A percentile compares a stretch with the other conserved stretches of the same genome.
These are phyloP conservation scores for Numida meleagris DNA, from an alignment of 2,113 vertebrate species.

Conservation along the genomic window DNA sequence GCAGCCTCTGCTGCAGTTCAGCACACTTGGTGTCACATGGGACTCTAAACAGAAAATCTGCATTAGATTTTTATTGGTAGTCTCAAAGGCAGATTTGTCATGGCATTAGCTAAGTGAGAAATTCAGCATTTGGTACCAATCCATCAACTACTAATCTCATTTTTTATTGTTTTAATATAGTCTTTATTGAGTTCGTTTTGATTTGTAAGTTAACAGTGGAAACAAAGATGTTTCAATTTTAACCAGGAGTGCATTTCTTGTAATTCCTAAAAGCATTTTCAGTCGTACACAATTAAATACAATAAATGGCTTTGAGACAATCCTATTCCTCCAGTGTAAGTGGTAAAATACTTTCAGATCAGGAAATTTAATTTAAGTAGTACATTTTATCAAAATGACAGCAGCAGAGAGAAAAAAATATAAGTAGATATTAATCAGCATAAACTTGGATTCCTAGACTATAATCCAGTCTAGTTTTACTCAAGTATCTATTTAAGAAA, in stretches of 20 bases:
- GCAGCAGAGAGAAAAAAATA: not conserved
- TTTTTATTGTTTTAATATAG: slow-evolving; percentile 42
- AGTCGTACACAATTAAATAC: not conserved
- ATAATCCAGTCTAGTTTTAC: not conserved
- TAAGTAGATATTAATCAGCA: slow-evolving; percentile 23
- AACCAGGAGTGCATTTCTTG: slow-evolving; percentile 26
- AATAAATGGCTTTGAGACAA: slow-evolving; percentile 7
- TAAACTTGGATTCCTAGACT: not conserved
- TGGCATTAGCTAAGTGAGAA: slow-evolving; percentile 13
- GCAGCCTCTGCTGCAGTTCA: not conserved
- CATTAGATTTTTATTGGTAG: not conserved
- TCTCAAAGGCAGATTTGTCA: not conserved
- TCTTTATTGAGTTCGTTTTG: slow-evolving; percentile 45
- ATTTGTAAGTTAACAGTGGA: slow-evolving; percentile 26
- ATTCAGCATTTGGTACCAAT: not conserved
- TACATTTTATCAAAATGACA: not conserved
- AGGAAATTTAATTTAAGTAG: slow-evolving; percentile 40
- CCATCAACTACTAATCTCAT: not conserved
- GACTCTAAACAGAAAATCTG: not conserved
- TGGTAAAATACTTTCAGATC: not conserved
- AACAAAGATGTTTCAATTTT: slow-evolving; percentile 19
- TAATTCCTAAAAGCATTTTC: slow-evolving; percentile 57
- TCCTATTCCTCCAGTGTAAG: not conserved
- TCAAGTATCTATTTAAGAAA: not conserved
- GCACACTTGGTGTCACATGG: not conserved